phyloP scores from a whole-genome alignment of 2,113 vertebrate genomes.

The Festucalex cinctus region DNA sequence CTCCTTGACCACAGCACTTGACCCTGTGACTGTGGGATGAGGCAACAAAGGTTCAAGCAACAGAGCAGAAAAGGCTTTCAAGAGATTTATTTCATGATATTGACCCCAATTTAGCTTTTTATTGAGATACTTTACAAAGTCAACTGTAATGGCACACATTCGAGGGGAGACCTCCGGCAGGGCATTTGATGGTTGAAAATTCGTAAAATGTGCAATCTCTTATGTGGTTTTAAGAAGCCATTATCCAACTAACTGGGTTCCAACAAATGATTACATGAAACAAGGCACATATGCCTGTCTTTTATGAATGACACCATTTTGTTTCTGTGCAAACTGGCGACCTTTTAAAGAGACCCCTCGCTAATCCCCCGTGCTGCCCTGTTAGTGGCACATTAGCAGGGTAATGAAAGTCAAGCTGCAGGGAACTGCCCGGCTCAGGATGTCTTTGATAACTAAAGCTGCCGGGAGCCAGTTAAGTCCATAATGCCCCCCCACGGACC shows the following conservation, averaged over 20 bases:
- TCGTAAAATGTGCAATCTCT: not conserved
- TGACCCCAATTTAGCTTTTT: not conserved
- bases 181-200: not conserved
- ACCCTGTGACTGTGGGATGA: not conserved
- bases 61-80: not conserved
- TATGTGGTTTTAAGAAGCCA: not conserved
- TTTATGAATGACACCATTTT: constrained; percentile 18
- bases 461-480: constrained; percentile 51
- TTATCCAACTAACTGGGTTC: not conserved
- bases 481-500: constrained; percentile 51
- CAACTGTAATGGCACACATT: not conserved
- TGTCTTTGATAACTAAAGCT: constrained; percentile 64
- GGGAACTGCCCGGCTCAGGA: constrained; percentile 37
- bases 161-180: not conserved
- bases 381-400: constrained; percentile 47
- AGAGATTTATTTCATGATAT: not conserved
- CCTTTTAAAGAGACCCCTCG: constrained; percentile 32
- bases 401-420: constrained; percentile 57
- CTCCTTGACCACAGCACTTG: not conserved
- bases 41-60: not conserved
- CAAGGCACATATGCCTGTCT: not conserved
- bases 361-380: constrained; percentile 50
- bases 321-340: constrained; percentile 30
- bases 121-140: not conserved
- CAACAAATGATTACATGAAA: not conserved